Base-by-base conservation (phyloP, 2,113 vertebrate species). In the Scalopus aquaticus region DNA sequence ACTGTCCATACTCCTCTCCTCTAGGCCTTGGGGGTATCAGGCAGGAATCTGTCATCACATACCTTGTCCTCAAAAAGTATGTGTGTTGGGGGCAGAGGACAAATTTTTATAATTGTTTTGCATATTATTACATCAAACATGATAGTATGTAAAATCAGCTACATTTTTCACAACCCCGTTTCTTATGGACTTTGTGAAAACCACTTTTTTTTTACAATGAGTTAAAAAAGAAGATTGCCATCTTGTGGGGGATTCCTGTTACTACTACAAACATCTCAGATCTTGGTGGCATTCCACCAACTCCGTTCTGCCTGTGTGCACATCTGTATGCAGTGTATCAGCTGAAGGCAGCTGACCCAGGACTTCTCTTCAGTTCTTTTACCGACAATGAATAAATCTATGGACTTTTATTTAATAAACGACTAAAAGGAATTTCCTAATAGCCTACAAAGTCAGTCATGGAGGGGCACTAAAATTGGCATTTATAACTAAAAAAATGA, bases 211-310 rank as follows among this genome's bases (percentile, higher is more conserved):
- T n/a, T 37, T 16, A 46, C 0, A 1, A 32, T 65, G 42, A 65
- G 44, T 91, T 62, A 85, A 82, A 84, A 82, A 82, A 80, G 91
- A 87, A 65, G 64, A 73, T 69, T 20, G 62, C 93, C 96, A 82
- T 73, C 96, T 91, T 81, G 89, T 97, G 97, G 97, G 24, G 49
- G 22, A 24, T 72, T 6, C 56, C 12, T 62, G 8, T 22, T 56
- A 65, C 56, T 24, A n/a, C 39, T 24, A 51, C 13, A 42, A 10
- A 9, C 4, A 0, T 28, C n/a, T 54, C n/a, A 35, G 39, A 56
- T 6, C 51, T 30, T 16, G 3, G 6, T 9, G 6, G 5, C n/a
- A 19, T 39, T 35, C 46, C 20, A 8, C 35, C 54, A 19, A 46
- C 17, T 13, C 7, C 19, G 0, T 3, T 35, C 26, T 13, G 42